Evolutionary conservation across 2,888 invertebrate genomes (phyloP).

Genomic region (Eupithecia vulgata): DNA sequence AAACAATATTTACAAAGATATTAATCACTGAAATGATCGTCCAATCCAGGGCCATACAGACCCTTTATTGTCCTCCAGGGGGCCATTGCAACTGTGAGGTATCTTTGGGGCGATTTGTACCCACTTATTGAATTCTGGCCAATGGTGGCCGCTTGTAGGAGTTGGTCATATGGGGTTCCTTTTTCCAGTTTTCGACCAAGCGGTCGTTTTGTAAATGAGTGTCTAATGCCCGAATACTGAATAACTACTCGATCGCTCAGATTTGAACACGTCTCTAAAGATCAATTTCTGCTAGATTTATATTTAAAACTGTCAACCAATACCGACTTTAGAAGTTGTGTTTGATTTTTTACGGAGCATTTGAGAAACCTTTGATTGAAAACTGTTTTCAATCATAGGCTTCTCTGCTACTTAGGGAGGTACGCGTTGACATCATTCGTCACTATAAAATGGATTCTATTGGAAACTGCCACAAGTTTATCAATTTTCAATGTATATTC

Average conservation of each 20-base stretch:
- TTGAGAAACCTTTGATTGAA: no score
- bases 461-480: not conserved
- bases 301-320: no score
- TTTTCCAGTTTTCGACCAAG: constrained; percentile 28
- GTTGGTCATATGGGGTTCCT: constrained; percentile 40
- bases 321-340: no score
- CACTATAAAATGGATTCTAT: not conserved
- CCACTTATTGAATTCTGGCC: constrained; percentile 46
- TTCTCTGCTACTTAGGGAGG: not conserved
- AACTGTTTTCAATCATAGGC: not conserved
- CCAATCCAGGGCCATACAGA: constrained; percentile 49
- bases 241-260: no score
- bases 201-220: constrained; percentile 28
- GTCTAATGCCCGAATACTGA: not conserved
- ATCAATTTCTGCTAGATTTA: no score
- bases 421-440: not conserved
- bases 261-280: no score
- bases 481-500: not conserved
- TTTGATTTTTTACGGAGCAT: no score
- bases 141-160: constrained; percentile 26
- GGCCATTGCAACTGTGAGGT: constrained; percentile 45
- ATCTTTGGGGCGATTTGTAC: constrained; percentile 34
- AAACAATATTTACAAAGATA: constrained; percentile 57
- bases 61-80: constrained; percentile 65
- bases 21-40: constrained; percentile 57